Evolutionary conservation across 2,113 vertebrate species (phyloP).

Genomic region (Trochalopteron elliotii): DNA sequence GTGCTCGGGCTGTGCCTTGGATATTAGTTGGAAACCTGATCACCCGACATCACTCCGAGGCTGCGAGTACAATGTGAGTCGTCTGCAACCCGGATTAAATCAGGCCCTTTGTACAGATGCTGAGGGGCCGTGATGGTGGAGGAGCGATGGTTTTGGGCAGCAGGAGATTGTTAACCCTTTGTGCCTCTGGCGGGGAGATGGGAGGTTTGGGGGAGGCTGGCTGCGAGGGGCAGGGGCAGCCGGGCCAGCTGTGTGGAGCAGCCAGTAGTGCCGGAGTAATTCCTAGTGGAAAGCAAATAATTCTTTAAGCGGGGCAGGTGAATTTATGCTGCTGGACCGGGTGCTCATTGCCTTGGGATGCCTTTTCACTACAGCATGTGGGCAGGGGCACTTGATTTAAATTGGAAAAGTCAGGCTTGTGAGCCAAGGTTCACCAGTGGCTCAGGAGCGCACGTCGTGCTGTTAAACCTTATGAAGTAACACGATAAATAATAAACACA

Average conservation of each 20-base stretch:
- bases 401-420: neutral
- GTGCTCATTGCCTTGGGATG: neutral
- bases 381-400: neutral
- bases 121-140: neutral
- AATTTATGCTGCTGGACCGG: neutral
- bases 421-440: neutral
- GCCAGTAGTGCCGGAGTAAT: accelerated
- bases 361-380: accelerated
- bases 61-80: slow-evolving; percentile 26
- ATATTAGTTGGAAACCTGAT: slow-evolving; percentile 71
- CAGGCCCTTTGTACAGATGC: slow-evolving; percentile 54
- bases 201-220: neutral
- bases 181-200: neutral
- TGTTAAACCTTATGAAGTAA: neutral
- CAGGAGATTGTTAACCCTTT: slow-evolving; percentile 11
- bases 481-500: neutral
- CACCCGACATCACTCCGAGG: slow-evolving; percentile 30
- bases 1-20: slow-evolving; percentile 47
- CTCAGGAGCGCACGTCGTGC: accelerated
- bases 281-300: neutral
- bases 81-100: slow-evolving; percentile 54
- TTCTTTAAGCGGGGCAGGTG: neutral
- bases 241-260: accelerated
- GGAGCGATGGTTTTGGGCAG: neutral
- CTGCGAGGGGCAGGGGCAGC: neutral